Percentiles rank a stretch among this genome's conserved stretches.
phyloP scores from a whole-genome alignment of 2,888 invertebrate species.

The Synanthedon andrenaeformis region DNA sequence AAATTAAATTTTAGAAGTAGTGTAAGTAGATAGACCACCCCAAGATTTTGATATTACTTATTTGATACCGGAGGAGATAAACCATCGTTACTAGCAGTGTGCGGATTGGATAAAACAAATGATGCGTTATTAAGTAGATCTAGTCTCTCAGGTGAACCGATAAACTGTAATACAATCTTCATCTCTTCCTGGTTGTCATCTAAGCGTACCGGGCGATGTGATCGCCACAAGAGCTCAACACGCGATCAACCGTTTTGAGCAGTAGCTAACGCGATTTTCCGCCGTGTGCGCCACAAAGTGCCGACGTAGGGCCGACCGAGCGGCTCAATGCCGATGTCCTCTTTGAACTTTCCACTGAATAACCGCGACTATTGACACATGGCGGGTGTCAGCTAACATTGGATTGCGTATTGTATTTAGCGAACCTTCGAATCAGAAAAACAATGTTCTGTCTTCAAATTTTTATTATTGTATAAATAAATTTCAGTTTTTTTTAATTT shows the following conservation, averaged over 20 bases:
- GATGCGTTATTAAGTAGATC: conserved; percentile 5
- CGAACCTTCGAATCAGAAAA: too few relatives aligned
- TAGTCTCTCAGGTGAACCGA: conserved; percentile 2
- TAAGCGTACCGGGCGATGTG: not conserved
- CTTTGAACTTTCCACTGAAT: conserved; percentile 62
- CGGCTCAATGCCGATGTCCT: conserved; percentile 39
- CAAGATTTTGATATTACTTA: too few relatives aligned
- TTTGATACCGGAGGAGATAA: too few relatives aligned
- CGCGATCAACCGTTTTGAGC: conserved; percentile 31
- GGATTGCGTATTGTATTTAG: conserved; percentile 20
- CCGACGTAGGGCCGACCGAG: conserved; percentile 18
- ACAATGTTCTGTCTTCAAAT: too few relatives aligned
- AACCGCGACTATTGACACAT: conserved; percentile 59
- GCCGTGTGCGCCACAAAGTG: conserved; percentile 43
- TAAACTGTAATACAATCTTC: conserved; percentile 15
- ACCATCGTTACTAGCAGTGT: too few relatives aligned
- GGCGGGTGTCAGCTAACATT: conserved; percentile 13
- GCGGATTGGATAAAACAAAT: not conserved
- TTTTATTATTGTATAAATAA: too few relatives aligned
- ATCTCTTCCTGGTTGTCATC: conserved; percentile 35
- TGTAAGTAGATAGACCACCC: too few relatives aligned
- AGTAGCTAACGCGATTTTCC: conserved; percentile 47
- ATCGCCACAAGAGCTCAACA: conserved; percentile 11
- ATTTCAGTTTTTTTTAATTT: too few relatives aligned
- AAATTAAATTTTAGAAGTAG: too few relatives aligned